These are phyloP conservation scores for Ips typographus DNA, from an alignment of 1,140 invertebrate genomes.

Conservation along the genomic window DNA sequence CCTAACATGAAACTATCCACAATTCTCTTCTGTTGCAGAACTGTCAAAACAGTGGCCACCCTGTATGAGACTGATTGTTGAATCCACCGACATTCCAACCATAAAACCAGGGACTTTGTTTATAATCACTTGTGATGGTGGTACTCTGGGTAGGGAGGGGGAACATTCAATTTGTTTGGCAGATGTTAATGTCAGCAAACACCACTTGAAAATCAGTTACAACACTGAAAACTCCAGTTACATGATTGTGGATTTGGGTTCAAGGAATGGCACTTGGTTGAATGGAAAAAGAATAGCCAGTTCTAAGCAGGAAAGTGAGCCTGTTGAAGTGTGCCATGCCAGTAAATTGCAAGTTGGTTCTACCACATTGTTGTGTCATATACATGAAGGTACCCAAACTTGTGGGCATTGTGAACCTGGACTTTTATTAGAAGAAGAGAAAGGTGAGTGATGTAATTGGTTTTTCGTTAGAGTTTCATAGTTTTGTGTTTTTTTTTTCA, in stretches of 20 bases:
- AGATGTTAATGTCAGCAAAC: constrained; percentile 75
- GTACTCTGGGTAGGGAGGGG: constrained; percentile 80
- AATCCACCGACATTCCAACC: constrained; percentile 66
- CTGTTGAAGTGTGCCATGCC: constrained; percentile 68
- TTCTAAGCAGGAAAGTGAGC: constrained; percentile 68
- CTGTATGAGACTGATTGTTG: constrained; percentile 84
- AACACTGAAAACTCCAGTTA: constrained; percentile 64
- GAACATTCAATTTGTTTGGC: constrained; percentile 73
- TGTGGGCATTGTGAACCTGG: constrained; percentile 91
- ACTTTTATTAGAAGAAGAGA: constrained; percentile 54
- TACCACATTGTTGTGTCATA: constrained; percentile 80
- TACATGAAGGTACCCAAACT: constrained; percentile 81
- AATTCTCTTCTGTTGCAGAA: constrained; percentile 57
- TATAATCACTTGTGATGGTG: constrained; percentile 84
- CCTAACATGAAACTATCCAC: neutral
- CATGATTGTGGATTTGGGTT: constrained; percentile 77
- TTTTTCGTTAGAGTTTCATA: neutral
- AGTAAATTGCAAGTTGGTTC: constrained; percentile 70
- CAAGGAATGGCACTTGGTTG: constrained; percentile 83
- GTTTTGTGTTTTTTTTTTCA: constrained; percentile 1
- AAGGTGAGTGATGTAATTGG: constrained; percentile 15
- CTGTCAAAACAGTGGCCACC: constrained; percentile 75
- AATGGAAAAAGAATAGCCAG: constrained; percentile 76
- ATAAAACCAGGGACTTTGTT: constrained; percentile 77
- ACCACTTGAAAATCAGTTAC: constrained; percentile 74